Conservation (phyloP, 1,140 invertebrate genomes). For the Listronotus oregonensis region DNA sequence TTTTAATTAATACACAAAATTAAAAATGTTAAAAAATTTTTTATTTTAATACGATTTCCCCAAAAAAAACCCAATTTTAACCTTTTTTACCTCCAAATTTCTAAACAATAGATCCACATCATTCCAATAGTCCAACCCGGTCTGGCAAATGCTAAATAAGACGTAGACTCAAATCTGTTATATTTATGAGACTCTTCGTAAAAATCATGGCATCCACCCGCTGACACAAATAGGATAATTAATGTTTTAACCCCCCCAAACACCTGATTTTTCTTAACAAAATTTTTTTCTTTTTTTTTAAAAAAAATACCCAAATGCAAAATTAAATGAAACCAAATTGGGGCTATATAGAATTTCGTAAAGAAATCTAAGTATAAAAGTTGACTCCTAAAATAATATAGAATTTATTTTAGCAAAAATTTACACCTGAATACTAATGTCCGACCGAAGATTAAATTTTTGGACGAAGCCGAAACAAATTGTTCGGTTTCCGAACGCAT, state of each 20-base stretch:
- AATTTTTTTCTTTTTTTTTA: constrained; percentile 28
- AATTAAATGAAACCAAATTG: too few relatives aligned
- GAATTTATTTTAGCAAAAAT: too few relatives aligned
- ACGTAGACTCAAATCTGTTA: constrained; percentile 27
- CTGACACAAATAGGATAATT: constrained; percentile 13
- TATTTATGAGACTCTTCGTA: constrained; percentile 36
- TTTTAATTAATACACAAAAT: too few relatives aligned
- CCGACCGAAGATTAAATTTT: too few relatives aligned
- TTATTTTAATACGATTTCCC: too few relatives aligned
- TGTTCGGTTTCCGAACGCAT: too few relatives aligned
- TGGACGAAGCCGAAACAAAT: too few relatives aligned
- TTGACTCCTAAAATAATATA: constrained; percentile 22
- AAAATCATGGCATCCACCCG: constrained; percentile 29
- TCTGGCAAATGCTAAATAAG: constrained; percentile 33
- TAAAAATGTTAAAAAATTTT: too few relatives aligned
- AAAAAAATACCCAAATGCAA: constrained; percentile 26
- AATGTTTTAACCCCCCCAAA: constrained; percentile 24
- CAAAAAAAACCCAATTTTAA: too few relatives aligned
- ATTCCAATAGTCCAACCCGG: constrained; percentile 37
- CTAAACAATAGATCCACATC: constrained; percentile 39
- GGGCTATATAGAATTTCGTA: constrained; percentile 29
- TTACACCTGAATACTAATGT: too few relatives aligned
- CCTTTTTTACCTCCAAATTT: constrained; percentile 35
- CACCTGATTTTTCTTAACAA: constrained; percentile 17
- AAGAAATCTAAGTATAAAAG: constrained; percentile 26